Conservation (phyloP, 2,888 invertebrate species). For the Panzeria rudis region DNA sequence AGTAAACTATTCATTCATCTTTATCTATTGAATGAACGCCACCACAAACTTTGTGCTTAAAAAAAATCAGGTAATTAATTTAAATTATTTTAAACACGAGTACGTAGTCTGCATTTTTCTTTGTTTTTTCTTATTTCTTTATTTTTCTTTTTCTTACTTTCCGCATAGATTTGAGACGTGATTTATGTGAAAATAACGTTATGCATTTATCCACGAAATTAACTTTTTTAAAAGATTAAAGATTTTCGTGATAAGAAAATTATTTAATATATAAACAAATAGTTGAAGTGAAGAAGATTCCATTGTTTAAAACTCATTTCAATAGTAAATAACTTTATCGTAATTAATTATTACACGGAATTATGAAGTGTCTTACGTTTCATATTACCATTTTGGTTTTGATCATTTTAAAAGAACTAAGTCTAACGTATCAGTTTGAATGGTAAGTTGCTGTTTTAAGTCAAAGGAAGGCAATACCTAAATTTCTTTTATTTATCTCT, state of each 20-base stretch:
- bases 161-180: slow-evolving; percentile 59
- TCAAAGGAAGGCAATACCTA: not conserved
- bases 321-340: slow-evolving; percentile 1
- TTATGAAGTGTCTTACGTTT: slow-evolving; percentile 37
- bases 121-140: not conserved
- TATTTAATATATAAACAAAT: slow-evolving; percentile 54
- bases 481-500: not conserved
- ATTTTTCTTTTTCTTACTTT: not conserved
- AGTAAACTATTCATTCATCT: not conserved
- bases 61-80: not conserved
- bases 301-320: slow-evolving; percentile 28
- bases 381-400: slow-evolving; percentile 7
- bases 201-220: slow-evolving; percentile 38
- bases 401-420: not conserved
- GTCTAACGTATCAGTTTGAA: slow-evolving; percentile 37
- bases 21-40: not conserved
- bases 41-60: not conserved
- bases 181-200: slow-evolving; percentile 32
- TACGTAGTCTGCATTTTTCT: not conserved
- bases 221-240: slow-evolving; percentile 19
- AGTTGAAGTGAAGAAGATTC: not conserved
- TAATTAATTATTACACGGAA: not conserved
- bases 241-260: slow-evolving; percentile 21
- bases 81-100: not conserved
- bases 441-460: slow-evolving; percentile 50